These are phyloP conservation scores for Candidula unifasciata DNA, from an alignment of 2,888 invertebrate species.

Conservation along the genomic window DNA sequence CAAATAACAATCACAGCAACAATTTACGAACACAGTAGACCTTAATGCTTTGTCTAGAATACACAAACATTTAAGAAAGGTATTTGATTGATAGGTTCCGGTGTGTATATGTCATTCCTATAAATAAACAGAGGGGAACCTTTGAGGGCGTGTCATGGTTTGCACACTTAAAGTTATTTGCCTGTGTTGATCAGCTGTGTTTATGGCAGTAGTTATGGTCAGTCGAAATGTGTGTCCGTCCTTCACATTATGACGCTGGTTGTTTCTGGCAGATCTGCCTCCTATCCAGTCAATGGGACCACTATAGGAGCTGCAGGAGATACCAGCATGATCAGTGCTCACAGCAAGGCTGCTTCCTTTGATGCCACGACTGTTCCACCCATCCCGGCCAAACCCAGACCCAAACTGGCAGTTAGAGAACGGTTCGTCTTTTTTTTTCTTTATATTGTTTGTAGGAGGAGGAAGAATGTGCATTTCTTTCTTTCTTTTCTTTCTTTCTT, in stretches of 20 bases:
- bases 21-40: no score
- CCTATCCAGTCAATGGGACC: conserved; percentile 85
- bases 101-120: no score
- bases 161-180: no score
- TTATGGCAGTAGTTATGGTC: no score
- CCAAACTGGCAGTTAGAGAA: conserved; percentile 80
- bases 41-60: no score
- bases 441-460: neutral
- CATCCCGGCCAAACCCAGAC: conserved; percentile 53
- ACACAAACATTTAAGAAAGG: no score
- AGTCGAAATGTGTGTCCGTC: no score
- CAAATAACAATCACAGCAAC: no score
- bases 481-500: neutral
- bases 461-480: neutral
- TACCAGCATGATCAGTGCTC: conserved; percentile 78
- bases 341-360: conserved; percentile 82
- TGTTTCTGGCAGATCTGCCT: conserved; percentile 86
- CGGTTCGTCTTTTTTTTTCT: conserved; percentile 68
- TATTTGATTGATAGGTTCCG: no score
- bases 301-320: conserved; percentile 46
- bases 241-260: neutral
- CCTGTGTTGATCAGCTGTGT: no score
- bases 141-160: no score
- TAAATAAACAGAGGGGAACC: no score
- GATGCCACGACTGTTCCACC: conserved; percentile 66